Evolutionary conservation across 2,113 vertebrate genomes (phyloP), one percentile per base, ranked within the genome.

Genomic region (Holacanthus passer): DNA sequence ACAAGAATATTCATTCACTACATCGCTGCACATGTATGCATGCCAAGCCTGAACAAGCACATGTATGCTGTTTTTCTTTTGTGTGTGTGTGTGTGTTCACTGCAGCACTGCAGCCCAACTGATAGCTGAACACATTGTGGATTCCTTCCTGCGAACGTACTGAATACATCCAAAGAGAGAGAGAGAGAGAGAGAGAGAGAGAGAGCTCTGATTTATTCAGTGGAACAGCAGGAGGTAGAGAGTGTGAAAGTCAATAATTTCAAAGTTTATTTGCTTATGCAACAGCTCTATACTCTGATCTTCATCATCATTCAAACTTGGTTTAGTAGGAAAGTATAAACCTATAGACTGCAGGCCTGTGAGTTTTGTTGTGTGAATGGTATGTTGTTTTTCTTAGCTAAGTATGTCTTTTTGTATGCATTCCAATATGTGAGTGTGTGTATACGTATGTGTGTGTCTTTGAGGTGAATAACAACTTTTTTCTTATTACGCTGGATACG

Each of bases 381-480:
- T 68, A 65, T 56, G 62, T 59, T 89, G 75, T 73, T 63, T 66
- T 76, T 87, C 47, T 77, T 81, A 39, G 17, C 32, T 22, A 73
- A 79, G 53, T 77, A 35, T 29, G 45, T 48, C 27, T 67, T 71
- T 80, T 63, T 60, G 59, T 71, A 39, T 70, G 24, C 7, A 43
- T 50, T 83, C 13, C 45, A 45, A 66, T 78, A 43, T 76, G 41
- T 79, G 13, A 70, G 41, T 29, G 52, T 73, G 70, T 56, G 65
- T 77, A 19, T 64, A 17, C 63, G 19, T 50, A 31, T 79, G 35
- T 65, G 45, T 84, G 77, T 81, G 76, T 88, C 58, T 85, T 87
- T 87, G 85, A 86, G 86, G 72, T 91, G 90, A 91, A 90, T 91
- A 91, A 92, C 89, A 89, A 88, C 81, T 85, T 91, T 89, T 91